phyloP scores from a whole-genome alignment of 2,888 invertebrate genomes.

The Apotomis turbidana region DNA sequence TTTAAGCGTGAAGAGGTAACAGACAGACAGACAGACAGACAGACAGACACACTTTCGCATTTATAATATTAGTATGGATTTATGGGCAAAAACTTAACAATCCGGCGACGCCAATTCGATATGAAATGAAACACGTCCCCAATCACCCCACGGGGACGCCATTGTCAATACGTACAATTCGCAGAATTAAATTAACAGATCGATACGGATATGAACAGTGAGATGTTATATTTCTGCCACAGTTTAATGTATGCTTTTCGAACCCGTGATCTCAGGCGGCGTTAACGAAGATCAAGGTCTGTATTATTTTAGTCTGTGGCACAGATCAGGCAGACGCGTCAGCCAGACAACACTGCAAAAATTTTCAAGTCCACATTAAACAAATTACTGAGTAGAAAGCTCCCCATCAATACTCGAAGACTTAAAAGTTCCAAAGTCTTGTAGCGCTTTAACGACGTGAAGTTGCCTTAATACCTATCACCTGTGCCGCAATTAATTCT shows the following conservation, averaged over 20 bases:
- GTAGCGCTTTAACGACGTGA: conserved; percentile 30
- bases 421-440: conserved; percentile 38
- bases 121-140: conserved; percentile 45
- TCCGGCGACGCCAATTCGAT: conserved; percentile 27
- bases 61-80: too few relatives aligned
- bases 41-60: too few relatives aligned
- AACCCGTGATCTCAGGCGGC: too few relatives aligned
- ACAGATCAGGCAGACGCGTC: too few relatives aligned
- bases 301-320: too few relatives aligned
- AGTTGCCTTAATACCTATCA: conserved; percentile 42
- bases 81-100: conserved; percentile 20
- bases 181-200: conserved; percentile 65
- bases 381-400: conserved; percentile 22
- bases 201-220: conserved; percentile 48
- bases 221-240: conserved; percentile 18
- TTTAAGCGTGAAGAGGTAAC: too few relatives aligned
- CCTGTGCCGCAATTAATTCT: conserved; percentile 40
- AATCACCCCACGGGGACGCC: conserved; percentile 56
- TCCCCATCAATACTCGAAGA: conserved; percentile 35
- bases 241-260: neutral
- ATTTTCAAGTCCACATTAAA: conserved; percentile 23
- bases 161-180: conserved; percentile 53
- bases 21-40: too few relatives aligned
- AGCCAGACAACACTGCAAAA: neutral
- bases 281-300: too few relatives aligned